Conservation (phyloP, 2,888 invertebrate species). For the Diadegma fenestrale region DNA sequence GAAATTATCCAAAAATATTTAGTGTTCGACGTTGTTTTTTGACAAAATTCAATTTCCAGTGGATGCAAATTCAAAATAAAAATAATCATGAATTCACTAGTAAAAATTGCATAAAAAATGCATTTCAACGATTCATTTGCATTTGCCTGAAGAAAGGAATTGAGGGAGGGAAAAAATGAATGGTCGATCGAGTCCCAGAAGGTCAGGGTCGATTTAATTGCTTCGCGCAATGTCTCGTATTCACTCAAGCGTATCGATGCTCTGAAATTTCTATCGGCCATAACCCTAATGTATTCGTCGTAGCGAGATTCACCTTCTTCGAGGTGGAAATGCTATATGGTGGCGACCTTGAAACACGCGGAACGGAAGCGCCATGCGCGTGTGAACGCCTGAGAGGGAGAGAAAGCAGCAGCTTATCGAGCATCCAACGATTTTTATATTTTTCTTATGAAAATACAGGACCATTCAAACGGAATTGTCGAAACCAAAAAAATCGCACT, state of each 20-base stretch:
- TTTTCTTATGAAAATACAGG: conserved; percentile 12
- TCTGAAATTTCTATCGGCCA: background rate
- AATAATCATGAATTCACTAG: no score
- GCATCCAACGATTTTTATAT: conserved; percentile 54
- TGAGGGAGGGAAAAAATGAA: background rate
- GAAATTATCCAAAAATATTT: no score
- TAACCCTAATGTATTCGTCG: conserved; percentile 41
- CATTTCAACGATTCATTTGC: background rate
- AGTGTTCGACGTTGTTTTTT: no score
- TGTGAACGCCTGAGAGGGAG: conserved; percentile 24
- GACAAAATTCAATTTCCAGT: no score
- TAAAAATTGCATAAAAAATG: background rate
- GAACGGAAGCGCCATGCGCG: conserved; percentile 63
- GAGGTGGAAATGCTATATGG: conserved; percentile 17
- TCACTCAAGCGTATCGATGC: background rate
- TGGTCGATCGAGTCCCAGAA: background rate
- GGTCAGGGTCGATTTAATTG: conserved; percentile 13
- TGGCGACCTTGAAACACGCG: conserved; percentile 57
- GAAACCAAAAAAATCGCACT: background rate
- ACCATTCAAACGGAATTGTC: background rate
- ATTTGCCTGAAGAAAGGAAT: background rate
- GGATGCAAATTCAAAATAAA: background rate
- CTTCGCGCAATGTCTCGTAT: background rate
- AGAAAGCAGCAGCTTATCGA: conserved; percentile 67
- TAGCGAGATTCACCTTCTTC: conserved; percentile 48